Conservation (phyloP, 2,113 vertebrate genomes). For the Zosterops pallidus region DNA sequence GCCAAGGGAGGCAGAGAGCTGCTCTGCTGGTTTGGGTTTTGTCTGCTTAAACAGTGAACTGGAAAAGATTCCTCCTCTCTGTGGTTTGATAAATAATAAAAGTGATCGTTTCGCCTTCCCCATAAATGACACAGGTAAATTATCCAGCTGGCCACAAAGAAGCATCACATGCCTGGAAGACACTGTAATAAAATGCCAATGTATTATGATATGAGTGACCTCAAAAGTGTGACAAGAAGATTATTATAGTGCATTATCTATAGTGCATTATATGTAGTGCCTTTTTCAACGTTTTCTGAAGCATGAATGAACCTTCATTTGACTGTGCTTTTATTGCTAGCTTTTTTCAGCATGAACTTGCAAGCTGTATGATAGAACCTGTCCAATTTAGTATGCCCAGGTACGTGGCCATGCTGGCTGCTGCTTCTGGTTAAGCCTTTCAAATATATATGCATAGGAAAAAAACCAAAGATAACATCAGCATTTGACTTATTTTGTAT, state of each 20-base stretch:
- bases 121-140: conserved; percentile 34
- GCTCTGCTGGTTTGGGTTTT: not conserved
- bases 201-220: conserved; percentile 27
- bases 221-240: conserved; percentile 54
- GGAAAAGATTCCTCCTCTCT: not conserved
- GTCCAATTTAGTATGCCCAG: not conserved
- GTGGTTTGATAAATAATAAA: conserved; percentile 27
- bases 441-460: not conserved
- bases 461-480: not conserved
- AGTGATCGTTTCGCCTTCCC: not conserved
- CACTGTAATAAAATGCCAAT: conserved; percentile 21
- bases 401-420: accelerated
- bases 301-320: conserved; percentile 47
- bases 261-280: not conserved
- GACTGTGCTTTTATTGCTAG: not conserved
- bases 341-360: conserved; percentile 21
- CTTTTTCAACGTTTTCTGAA: conserved; percentile 32
- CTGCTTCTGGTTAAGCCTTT: not conserved
- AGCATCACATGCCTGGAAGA: not conserved
- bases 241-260: conserved; percentile 40
- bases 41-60: not conserved
- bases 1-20: not conserved
- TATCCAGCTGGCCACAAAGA: conserved; percentile 16
- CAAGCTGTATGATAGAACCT: not conserved
- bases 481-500: not conserved